Conservation (phyloP, 1,140 invertebrate species). For the Acromyrmex echinatior region DNA sequence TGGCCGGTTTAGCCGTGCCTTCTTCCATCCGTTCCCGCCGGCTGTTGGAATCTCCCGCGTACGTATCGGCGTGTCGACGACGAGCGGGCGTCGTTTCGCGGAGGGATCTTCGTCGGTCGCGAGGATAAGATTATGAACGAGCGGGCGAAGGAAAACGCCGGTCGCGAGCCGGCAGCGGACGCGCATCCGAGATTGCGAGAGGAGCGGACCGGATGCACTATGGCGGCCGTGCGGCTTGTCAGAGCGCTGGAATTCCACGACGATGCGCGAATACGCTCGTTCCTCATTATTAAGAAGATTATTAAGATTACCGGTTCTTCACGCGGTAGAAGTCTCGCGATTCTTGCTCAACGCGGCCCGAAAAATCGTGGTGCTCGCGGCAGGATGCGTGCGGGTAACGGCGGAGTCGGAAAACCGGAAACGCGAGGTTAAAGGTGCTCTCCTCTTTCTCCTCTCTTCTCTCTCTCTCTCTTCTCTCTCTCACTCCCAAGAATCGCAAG, state of each 20-base stretch:
- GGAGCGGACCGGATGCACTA: conserved; percentile 82
- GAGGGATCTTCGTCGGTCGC: neutral
- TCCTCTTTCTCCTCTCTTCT: too few relatives aligned
- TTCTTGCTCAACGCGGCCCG: neutral
- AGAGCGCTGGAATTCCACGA: conserved; percentile 62
- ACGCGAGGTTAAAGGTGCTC: conserved; percentile 53
- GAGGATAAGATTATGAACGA: neutral
- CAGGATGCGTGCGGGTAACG: neutral
- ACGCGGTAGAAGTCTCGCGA: neutral
- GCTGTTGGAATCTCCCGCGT: conserved; percentile 36
- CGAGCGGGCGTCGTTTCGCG: neutral
- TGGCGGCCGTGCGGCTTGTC: conserved; percentile 83
- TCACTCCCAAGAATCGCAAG: neutral
- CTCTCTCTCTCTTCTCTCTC: neutral
- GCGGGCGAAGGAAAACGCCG: neutral
- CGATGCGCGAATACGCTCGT: neutral
- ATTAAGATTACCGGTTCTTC: too few relatives aligned
- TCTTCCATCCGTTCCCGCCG: conserved; percentile 65
- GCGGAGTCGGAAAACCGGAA: conserved; percentile 23
- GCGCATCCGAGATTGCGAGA: conserved; percentile 26
- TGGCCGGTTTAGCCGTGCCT: conserved; percentile 59
- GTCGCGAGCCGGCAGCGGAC: neutral
- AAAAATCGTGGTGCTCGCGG: neutral
- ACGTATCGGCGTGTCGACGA: neutral
- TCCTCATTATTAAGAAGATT: too few relatives aligned